These are phyloP conservation scores for Drosophila insularis DNA, from an alignment of 1,140 invertebrate species.

Conservation along the genomic window DNA sequence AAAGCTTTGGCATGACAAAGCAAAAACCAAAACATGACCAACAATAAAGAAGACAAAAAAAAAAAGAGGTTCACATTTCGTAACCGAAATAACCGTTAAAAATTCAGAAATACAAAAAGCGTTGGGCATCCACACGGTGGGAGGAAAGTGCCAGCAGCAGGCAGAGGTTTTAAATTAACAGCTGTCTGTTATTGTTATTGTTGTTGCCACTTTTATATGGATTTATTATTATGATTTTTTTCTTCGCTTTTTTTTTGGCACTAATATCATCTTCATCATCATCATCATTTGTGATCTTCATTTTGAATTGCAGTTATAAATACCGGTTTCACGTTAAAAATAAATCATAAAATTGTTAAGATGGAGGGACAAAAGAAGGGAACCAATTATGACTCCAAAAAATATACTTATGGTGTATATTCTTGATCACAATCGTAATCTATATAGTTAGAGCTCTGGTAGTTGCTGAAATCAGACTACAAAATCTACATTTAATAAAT, in stretches of 20 bases:
- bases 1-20: constrained; percentile 54
- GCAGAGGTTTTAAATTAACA: constrained; percentile 52
- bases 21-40: constrained; percentile 48
- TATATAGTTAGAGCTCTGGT: no score
- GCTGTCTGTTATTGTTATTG: constrained; percentile 40
- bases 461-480: no score
- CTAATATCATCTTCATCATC: constrained; percentile 61
- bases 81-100: constrained; percentile 74
- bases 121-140: not conserved
- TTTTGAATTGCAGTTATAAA: constrained; percentile 70
- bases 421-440: not conserved
- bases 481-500: no score
- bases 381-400: not conserved
- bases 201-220: constrained; percentile 44
- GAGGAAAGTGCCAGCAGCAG: not conserved
- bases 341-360: constrained; percentile 37
- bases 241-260: constrained; percentile 57
- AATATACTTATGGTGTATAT: not conserved
- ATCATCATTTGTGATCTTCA: constrained; percentile 29
- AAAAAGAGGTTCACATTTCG: constrained; percentile 61
- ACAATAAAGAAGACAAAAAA: constrained; percentile 30
- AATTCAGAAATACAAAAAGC: constrained; percentile 52
- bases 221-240: not conserved
- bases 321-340: constrained; percentile 64
- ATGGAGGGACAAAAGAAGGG: not conserved